Evolutionary conservation across 2,888 invertebrate species (phyloP).

Genomic region (Elegia similella): DNA sequence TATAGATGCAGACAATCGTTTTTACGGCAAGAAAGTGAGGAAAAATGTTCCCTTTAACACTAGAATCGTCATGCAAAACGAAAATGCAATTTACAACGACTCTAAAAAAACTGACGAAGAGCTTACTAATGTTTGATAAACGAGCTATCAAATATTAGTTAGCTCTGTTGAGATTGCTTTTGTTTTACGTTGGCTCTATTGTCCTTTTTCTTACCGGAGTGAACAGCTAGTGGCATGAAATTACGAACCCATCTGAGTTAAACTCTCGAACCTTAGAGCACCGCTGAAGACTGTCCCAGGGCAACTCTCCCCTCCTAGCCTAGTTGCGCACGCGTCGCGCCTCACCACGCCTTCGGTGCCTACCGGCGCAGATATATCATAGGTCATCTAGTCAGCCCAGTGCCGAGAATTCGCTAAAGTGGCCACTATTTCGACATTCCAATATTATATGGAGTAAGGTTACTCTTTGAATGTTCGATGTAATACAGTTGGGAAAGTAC

Average conservation of each 20-base stretch:
- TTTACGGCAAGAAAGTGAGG: too few species aligned
- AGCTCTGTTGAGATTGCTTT: too few species aligned
- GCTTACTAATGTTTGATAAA: too few species aligned
- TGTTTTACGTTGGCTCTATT: too few species aligned
- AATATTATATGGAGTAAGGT: neutral
- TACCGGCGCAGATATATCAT: constrained; percentile 65
- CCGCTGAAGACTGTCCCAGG: constrained; percentile 56
- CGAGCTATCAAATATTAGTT: too few species aligned
- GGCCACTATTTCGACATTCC: constrained; percentile 10
- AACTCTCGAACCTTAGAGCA: constrained; percentile 7
- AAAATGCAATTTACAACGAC: too few species aligned
- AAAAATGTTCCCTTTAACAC: too few species aligned
- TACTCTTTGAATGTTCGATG: neutral
- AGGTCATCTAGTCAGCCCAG: constrained; percentile 57
- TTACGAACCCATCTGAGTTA: neutral
- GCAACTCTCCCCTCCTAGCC: constrained; percentile 39
- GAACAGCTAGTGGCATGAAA: too few species aligned
- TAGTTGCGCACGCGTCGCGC: constrained; percentile 64
- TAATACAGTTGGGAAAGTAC: neutral
- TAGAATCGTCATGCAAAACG: too few species aligned
- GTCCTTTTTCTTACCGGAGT: too few species aligned
- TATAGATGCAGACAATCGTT: too few species aligned
- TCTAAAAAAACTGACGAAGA: too few species aligned
- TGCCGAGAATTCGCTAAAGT: neutral
- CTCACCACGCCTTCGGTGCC: constrained; percentile 54